A percentile compares a stretch with the other conserved stretches of the same genome.
phyloP scores from a whole-genome alignment of 2,113 vertebrate species.

The Podarcis cretensis region DNA sequence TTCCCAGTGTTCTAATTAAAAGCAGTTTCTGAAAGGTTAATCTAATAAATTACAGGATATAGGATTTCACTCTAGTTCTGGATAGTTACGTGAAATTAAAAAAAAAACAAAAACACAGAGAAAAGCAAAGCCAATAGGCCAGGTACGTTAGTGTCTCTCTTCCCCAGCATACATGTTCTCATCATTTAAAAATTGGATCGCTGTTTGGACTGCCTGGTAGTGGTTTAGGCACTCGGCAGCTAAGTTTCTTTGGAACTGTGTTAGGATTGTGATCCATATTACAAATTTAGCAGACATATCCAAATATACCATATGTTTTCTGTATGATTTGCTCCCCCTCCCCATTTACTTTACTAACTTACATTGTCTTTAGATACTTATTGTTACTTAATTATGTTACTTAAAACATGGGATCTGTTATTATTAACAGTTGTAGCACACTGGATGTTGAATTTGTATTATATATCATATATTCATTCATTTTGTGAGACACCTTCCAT shows the following conservation, averaged over 20 bases:
- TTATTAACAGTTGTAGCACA: no score
- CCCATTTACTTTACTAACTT: no score
- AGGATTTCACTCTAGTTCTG: background rate
- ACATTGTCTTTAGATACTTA: no score
- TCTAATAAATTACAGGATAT: constrained; percentile 28
- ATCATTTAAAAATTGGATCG: background rate
- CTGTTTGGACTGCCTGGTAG: background rate
- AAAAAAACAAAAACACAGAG: background rate
- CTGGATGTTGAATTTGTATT: no score
- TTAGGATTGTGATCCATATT: background rate
- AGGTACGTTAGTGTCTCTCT: background rate
- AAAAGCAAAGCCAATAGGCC: background rate
- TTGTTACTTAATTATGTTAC: no score
- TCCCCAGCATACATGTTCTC: background rate
- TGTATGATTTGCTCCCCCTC: background rate
- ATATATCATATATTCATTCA: no score
- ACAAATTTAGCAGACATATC: background rate
- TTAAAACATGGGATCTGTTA: no score
- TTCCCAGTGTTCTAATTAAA: background rate
- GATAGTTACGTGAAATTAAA: background rate
- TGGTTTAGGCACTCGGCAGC: background rate
- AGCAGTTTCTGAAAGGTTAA: constrained; percentile 15
- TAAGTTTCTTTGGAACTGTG: background rate
- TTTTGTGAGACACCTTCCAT: no score
- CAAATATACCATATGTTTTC: background rate